These are phyloP conservation scores for Salarias fasciatus DNA, from an alignment of 2,797 vertebrate genomes.

Conservation along the genomic window DNA sequence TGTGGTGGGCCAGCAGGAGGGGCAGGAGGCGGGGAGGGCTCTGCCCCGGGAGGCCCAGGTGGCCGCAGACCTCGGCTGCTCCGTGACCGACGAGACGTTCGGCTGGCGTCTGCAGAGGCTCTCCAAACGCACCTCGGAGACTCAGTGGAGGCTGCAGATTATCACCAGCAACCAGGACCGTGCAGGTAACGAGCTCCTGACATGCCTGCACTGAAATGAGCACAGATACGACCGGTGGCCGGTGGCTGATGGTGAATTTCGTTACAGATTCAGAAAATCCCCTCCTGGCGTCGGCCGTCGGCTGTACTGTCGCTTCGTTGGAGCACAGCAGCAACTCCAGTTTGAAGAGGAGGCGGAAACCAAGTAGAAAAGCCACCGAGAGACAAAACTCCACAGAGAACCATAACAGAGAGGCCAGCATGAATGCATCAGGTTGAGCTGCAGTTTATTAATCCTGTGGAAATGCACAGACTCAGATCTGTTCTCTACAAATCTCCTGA, in stretches of 20 bases:
- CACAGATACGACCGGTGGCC: not conserved
- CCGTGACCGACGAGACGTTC: constrained; percentile 83
- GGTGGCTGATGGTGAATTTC: not conserved
- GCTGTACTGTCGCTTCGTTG: constrained; percentile 50
- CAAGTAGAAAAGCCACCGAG: constrained; percentile 56
- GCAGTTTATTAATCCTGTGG: too few species aligned
- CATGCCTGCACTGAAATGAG: too few species aligned
- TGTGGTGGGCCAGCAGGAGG: constrained; percentile 83
- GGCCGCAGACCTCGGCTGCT: constrained; percentile 83
- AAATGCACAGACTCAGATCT: too few species aligned
- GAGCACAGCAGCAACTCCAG: constrained; percentile 69
- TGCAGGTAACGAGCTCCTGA: constrained; percentile 55
- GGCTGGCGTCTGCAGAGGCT: constrained; percentile 85
- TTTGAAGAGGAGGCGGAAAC: constrained; percentile 73
- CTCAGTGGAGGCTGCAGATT: constrained; percentile 95
- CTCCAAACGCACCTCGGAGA: constrained; percentile 92
- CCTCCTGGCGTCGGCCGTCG: constrained; percentile 29
- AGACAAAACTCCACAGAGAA: constrained; percentile 79
- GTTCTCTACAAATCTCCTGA: too few species aligned
- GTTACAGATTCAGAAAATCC: constrained; percentile 60
- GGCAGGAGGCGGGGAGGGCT: constrained; percentile 72
- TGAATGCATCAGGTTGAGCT: constrained; percentile 93
- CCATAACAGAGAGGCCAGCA: constrained; percentile 87
- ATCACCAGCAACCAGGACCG: constrained; percentile 86
- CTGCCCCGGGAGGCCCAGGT: constrained; percentile 75